Base-by-base conservation (phyloP, 2,797 vertebrate species). In the Gorsachius magnificus region DNA sequence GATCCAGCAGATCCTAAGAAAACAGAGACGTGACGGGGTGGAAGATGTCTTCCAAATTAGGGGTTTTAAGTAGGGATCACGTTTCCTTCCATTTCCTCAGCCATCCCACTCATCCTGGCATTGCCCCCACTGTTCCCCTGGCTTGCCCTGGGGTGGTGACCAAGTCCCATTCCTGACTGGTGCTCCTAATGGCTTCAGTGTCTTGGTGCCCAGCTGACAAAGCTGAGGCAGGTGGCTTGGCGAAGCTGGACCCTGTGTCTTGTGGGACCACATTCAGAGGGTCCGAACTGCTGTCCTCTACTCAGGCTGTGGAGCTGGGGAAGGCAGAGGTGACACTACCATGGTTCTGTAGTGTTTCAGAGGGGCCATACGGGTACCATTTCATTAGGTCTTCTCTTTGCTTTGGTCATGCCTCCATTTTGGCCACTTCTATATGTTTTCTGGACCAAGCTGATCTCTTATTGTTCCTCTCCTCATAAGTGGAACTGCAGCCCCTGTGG, bases 401-500 rank as follows among this genome's bases (percentile, higher is more conserved):
- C 54, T 91, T 82, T 84, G 76, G 61, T 84, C 46, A 58, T 3
- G 5, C 41, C 70, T 93, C 66, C 77, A 63, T 84, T 94, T 89
- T 90, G 63, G 65, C 74, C 45, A 76, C 48, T 77, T 90, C 74
- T 60, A 87, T 82, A 75, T 21, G 31, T 68, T 82, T 95, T 95
- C 87, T 91, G 83, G 70, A 91, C 77, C 80, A 68, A 87, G 95
- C 80, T 58, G 87, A 95, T 94, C 69, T 78, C 79, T 92, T 69
- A 78, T 76, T 93, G 90, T 83, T 96, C n/a, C 45, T 77, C 48
- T 84, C 60, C 36, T 93, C 85, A 1, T 90, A 90, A 96, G 66
- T 80, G 86, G 70, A 95, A 89, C 28, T 95, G 83, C 93, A 95
- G 91, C 66, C 91, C 68, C 85, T 72, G 75, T 93, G 96, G 95